These are phyloP conservation scores for Lepidocyrtinus sp. DNA, from an alignment of 2,888 invertebrate genomes.

Conservation along the genomic window DNA sequence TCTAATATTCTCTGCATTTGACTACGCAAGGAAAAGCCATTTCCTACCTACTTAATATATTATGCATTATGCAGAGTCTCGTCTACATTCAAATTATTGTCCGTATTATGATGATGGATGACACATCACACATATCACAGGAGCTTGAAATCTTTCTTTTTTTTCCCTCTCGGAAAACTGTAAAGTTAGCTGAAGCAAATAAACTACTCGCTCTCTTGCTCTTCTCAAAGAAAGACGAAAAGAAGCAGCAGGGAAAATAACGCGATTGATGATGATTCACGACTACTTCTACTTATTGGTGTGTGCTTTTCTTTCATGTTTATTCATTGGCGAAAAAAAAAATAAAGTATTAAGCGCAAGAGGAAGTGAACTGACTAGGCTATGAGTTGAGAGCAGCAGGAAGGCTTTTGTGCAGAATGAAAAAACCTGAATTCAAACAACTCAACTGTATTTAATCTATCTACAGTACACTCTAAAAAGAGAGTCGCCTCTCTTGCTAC, in stretches of 20 bases:
- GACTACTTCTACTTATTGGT: conserved; percentile 16
- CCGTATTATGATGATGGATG: conserved; percentile 19
- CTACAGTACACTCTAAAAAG: too few species aligned
- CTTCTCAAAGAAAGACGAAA: too few species aligned
- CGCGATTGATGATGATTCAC: conserved; percentile 10
- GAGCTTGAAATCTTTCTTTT: conserved; percentile 1
- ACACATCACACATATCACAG: conserved; percentile 2
- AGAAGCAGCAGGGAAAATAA: conserved; percentile 1
- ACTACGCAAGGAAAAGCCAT: neutral
- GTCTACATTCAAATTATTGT: conserved; percentile 20
- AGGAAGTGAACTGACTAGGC: neutral
- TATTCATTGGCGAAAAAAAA: conserved; percentile 15
- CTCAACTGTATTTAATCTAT: conserved; percentile 16
- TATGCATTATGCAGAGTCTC: conserved; percentile 17
- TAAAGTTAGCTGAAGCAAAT: conserved; percentile 18
- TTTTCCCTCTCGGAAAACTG: conserved; percentile 1
- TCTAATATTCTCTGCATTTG: neutral
- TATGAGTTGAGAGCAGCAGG: neutral
- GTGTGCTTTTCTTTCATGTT: conserved; percentile 18
- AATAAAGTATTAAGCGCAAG: neutral
- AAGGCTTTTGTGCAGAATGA: conserved; percentile 2
- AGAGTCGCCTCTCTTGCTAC: neutral
- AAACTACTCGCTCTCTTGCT: conserved; percentile 7
- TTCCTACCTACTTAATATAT: conserved; percentile 20
- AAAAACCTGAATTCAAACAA: conserved; percentile 11